A percentile compares a stretch with the other conserved stretches of the same genome.
Conservation (phyloP, 2,113 vertebrate genomes). For the Aspidoscelis tigris region DNA sequence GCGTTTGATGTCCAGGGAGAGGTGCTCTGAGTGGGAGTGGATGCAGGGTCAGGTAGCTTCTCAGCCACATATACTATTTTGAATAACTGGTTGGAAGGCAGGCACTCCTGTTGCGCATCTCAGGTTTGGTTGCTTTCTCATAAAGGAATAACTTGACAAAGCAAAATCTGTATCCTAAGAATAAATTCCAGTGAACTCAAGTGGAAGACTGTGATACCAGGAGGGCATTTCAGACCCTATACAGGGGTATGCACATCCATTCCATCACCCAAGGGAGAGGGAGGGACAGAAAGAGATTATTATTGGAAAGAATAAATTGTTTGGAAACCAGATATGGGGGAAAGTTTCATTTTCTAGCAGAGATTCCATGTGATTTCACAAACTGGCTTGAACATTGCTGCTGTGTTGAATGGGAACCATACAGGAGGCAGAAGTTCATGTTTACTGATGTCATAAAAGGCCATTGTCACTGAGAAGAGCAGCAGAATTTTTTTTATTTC, state of each 20-base stretch:
- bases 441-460: not conserved
- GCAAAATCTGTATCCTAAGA: no score
- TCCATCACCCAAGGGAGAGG: not conserved
- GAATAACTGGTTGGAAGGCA: no score
- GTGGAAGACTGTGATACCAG: not conserved
- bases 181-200: not conserved
- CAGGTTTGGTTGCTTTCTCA: no score
- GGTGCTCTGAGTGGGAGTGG: no score
- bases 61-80: no score
- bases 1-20: no score
- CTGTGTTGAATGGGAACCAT: not conserved
- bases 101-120: no score
- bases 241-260: not conserved
- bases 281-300: not conserved
- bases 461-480: constrained; percentile 27
- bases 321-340: not conserved
- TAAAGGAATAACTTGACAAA: no score
- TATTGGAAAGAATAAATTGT: not conserved
- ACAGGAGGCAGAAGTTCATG: not conserved
- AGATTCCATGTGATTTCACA: not conserved
- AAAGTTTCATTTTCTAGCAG: not conserved
- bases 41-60: no score
- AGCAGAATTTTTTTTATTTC: constrained; percentile 13
- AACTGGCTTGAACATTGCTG: not conserved
- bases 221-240: not conserved